Percentiles rank a stretch among this genome's conserved stretches.
phyloP scores from a whole-genome alignment of 2,888 invertebrate genomes.

The Perizoma affinitatum region DNA sequence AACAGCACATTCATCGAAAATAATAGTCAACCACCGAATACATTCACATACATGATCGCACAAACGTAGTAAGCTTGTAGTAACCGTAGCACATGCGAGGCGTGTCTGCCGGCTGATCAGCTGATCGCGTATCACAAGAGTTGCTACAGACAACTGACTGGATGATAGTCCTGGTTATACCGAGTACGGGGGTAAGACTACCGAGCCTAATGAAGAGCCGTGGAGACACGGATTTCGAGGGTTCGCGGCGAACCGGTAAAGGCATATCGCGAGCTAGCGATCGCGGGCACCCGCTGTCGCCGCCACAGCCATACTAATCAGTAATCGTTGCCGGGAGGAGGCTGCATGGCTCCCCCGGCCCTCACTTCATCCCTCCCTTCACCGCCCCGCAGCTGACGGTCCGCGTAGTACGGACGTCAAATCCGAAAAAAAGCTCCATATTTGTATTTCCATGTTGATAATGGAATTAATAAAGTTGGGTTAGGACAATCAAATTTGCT shows the following conservation, averaged over 20 bases:
- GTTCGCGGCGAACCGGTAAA: constrained; percentile 54
- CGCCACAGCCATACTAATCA: constrained; percentile 84
- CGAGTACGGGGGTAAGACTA: constrained; percentile 4
- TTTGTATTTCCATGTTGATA: constrained; percentile 32
- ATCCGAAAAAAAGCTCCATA: constrained; percentile 47
- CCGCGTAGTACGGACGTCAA: constrained; percentile 64
- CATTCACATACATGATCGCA: constrained; percentile 67
- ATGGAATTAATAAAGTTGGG: constrained; percentile 23
- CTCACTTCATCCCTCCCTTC: constrained; percentile 31
- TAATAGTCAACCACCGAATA: constrained; percentile 66
- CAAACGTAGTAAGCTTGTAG: constrained; percentile 69
- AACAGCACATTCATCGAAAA: constrained; percentile 54
- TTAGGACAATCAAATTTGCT: constrained; percentile 53
- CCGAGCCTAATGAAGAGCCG: constrained; percentile 17
- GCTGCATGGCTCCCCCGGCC: constrained; percentile 73
- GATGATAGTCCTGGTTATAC: constrained; percentile 5
- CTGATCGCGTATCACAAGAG: constrained; percentile 52
- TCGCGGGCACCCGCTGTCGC: constrained; percentile 75
- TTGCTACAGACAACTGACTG: constrained; percentile 1
- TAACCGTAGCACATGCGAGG: constrained; percentile 68
- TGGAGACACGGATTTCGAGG: constrained; percentile 11
- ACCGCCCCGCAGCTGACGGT: constrained; percentile 42
- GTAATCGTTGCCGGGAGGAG: constrained; percentile 84
- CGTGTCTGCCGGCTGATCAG: constrained; percentile 68
- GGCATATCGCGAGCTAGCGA: constrained; percentile 67